Evolutionary conservation across 2,797 vertebrate genomes (phyloP).

Genomic region (Peromyscus eremicus): DNA sequence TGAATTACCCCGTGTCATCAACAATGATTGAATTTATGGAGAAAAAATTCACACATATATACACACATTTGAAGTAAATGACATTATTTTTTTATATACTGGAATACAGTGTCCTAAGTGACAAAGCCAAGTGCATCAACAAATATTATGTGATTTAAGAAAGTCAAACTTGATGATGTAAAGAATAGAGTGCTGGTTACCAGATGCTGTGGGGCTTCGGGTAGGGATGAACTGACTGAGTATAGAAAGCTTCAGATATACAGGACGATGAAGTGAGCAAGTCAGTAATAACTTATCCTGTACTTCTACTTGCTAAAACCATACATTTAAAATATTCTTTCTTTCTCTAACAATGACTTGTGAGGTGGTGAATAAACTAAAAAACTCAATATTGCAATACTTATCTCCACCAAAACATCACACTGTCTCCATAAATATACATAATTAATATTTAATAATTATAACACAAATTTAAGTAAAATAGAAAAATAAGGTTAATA

Average conservation of each 20-base stretch:
- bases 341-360: background rate
- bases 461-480: background rate
- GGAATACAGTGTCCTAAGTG: background rate
- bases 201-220: background rate
- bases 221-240: rapidly evolving
- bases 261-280: background rate
- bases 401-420: background rate
- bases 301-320: background rate
- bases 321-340: background rate
- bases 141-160: background rate
- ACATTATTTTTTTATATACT: background rate
- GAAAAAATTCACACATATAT: background rate
- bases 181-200: background rate
- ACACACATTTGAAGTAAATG: background rate
- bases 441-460: background rate
- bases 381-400: background rate
- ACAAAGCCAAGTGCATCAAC: no score
- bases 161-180: background rate
- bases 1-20: background rate
- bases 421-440: background rate
- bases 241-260: background rate
- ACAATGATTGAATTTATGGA: background rate
- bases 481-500: background rate
- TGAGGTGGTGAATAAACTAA: background rate
- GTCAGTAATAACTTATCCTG: background rate